Base-by-base conservation (phyloP, 2,888 invertebrate species). In the Tribolium freemani region DNA sequence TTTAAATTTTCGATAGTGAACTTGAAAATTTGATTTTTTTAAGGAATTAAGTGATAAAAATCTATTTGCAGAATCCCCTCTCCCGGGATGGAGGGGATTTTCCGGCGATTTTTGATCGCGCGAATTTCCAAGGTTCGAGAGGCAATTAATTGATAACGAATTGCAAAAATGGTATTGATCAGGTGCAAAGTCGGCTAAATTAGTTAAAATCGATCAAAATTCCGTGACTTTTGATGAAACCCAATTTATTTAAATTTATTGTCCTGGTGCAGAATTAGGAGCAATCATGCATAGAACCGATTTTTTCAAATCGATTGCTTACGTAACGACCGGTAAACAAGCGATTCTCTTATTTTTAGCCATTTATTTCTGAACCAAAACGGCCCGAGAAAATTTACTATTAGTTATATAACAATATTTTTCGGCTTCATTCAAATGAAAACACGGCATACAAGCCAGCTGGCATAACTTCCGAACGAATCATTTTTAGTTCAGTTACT, bases 1-100 rank as follows among this genome's bases (percentile, higher is more conserved):
- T 73, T 73, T 60, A 60, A 60, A 66, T 66, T 73, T 73, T 73
- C 73, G 67, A 73, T 71, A 67, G 66, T 67, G 67, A 67, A 71
- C 60, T 71, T 71, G 38, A 71, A 67, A 67, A 58, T 50, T 20
- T 26, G 46, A 45, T 60, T 66, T 66, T 66, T 66, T 54, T 21
- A 68, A 68, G 58, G 58, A 68, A 68, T 68, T 68, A 71, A 70
- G 20, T 30, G 20, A 67, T 48, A 54, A 56, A 48, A 38, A 45
- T 60, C 38, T 26, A 11, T 56, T 50, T 11, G 10, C 5, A 63
- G 11, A 53, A 56, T 54, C 54, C 56, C 54, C 54, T 45, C 54
- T 60, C 30, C 38, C 9, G 11, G 3, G 2, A 45, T 10, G 11
- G 54, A 31, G 56, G 54, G 46, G 66, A 53, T 13, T 31, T 9